Evolutionary conservation across 2,888 invertebrate species (phyloP), one percentile per base, ranked within the genome.

Genomic region (Oligia strigilis): DNA sequence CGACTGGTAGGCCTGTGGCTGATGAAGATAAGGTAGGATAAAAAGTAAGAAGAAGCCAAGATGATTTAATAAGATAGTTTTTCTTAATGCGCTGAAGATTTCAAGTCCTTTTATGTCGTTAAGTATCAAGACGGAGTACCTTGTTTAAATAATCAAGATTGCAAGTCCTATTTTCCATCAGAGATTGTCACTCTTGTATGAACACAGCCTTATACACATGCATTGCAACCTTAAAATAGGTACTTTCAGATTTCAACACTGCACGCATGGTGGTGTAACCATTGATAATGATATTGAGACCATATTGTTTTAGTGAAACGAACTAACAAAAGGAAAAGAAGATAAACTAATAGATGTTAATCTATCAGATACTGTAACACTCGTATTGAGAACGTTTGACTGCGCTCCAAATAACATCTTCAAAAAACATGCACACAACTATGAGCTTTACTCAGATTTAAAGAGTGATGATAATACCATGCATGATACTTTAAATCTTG

Each of bases 181-280:
- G 6, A 78, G 40, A 58, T 64, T 69, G 36, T 2, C 49, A 40
- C 40, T 67, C 60, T 23, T 46, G 17, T 74, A 23, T 83, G 49
- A 52, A 78, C 49, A 69, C n/a, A 60, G 19, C 69, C 69, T 72
- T 60, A 80, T 19, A 70, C 11, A 78, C 55, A 72, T 64, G 52
- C 75, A 65, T 70, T 74, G 69, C 40, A 77, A 80, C 58, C 17
- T 58, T 43, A 60, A 80, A 87, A 29, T 29, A 29, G 29, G 75
- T 77, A 87, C 85, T 67, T 80, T 75, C 60, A 77, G 62, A 78
- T 85, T 81, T 78, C 85, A 70, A 84, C 85, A 85, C 29, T 6
- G 19, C 40, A 65, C 75, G 73, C 29, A 78, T 75, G 69, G 29
- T 81, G 65, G 6, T 69, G 77, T 58, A 81, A 85, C 62, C 62